phyloP scores from a whole-genome alignment of 2,888 invertebrate species.

The Odontocerum albicorne region DNA sequence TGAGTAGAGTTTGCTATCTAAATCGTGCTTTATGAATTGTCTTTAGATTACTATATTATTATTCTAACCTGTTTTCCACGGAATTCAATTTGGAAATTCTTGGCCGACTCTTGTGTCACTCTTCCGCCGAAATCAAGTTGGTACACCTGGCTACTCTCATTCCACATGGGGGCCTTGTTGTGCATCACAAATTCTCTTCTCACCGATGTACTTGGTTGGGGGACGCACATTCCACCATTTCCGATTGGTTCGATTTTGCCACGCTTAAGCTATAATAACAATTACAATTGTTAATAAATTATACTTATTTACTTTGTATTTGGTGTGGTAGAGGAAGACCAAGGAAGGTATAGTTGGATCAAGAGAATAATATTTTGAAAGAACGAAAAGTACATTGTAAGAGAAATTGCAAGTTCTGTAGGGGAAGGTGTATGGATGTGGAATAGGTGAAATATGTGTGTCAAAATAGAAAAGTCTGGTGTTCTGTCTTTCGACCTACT shows the following conservation, averaged over 20 bases:
- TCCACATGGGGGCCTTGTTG: conserved; percentile 98
- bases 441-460: neutral
- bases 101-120: conserved; percentile 98
- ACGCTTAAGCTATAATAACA: conserved; percentile 67
- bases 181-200: conserved; percentile 90
- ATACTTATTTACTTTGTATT: no score
- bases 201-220: conserved; percentile 51
- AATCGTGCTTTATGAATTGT: no score
- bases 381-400: no score
- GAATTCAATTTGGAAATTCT: conserved; percentile 99
- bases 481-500: no score
- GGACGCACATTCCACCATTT: conserved; percentile 47
- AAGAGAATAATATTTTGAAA: no score
- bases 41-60: no score
- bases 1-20: no score
- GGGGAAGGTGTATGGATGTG: no score
- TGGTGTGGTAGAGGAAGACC: no score
- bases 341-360: no score
- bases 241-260: conserved; percentile 61
- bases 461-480: conserved; percentile 1
- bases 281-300: no score
- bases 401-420: no score
- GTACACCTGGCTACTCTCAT: conserved; percentile 98
- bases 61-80: conserved; percentile 85
- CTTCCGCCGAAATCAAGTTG: conserved; percentile 98